Base-by-base conservation (phyloP, 1,140 invertebrate genomes). In the Batillaria attramentaria region DNA sequence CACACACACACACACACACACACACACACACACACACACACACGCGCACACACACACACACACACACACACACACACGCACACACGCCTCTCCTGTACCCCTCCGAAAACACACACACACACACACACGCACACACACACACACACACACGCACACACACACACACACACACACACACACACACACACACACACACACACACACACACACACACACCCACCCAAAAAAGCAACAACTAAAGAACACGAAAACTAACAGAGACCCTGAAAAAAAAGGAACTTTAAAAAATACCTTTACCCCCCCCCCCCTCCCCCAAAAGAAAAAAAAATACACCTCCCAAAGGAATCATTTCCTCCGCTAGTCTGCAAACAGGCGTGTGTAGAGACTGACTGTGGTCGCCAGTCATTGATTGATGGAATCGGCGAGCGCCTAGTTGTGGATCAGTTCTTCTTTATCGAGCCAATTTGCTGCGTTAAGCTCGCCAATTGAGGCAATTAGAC, bases 71-170 rank as follows among this genome's bases (percentile, higher is more conserved):
- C 0, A 13, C 24, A n/a, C 24, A 0, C 5, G 31, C 4, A 42
- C 62, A 33, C 31, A 6, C 20, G 13, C 33, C 66, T 69, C 39
- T 39, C 31, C 31, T 37, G 24, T 35, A 20, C 31, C 73, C 6
- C 54, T 3, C n/a, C 35, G 18, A 41, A 1, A 77, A 42, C n/a
- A 68, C 39, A 46, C 60, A 43, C 28, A 35, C 54, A 46, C 39
- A 46, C 75, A 77, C 31, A 68, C 62, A 77, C 33, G 28, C 62
- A 77, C n/a, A 69, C 65, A 70, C 16, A 69, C 65, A 70, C 42
- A 69, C 41, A 78, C 31, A 69, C 46, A 78, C 42, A 69, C 76
- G 70, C 65, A 70, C 65, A 78, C 65, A 35, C 65, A 78, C 37
- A 37, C 66, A 70, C 46, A 37, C 42, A 70, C 46, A 50, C 43